Conservation (phyloP, 2,113 vertebrate species). For the Scartelaos histophorus region DNA sequence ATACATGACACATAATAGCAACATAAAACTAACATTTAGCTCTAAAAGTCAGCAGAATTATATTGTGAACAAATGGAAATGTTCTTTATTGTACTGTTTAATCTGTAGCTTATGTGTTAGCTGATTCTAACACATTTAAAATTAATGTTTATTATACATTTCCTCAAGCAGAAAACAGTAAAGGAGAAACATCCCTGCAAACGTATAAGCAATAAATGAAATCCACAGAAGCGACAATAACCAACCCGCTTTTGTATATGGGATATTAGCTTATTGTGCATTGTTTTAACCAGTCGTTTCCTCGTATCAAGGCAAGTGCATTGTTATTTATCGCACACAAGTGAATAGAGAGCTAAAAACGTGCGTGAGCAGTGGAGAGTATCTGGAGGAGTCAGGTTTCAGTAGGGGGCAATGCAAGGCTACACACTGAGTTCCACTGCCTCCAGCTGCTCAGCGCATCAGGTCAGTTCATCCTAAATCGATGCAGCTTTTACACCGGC, state of each 20-base stretch:
- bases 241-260: neutral
- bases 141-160: too few species aligned
- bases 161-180: neutral
- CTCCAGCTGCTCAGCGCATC: conserved; percentile 31
- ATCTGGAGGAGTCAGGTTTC: conserved; percentile 68
- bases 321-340: neutral
- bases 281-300: neutral
- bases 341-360: neutral
- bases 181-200: neutral
- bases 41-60: too few species aligned
- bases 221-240: neutral
- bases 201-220: neutral
- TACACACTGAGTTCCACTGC: conserved; percentile 49
- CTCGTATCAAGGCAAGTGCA: neutral
- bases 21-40: too few species aligned
- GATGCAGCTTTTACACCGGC: conserved; percentile 3
- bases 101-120: too few species aligned
- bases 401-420: conserved; percentile 80
- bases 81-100: too few species aligned
- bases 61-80: too few species aligned
- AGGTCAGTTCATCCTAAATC: neutral
- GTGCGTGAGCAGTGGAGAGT: conserved; percentile 19
- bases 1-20: too few species aligned
- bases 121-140: too few species aligned
- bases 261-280: neutral